Evolutionary conservation across 2,888 invertebrate genomes (phyloP).

Genomic region (Drosophila helvetica): DNA sequence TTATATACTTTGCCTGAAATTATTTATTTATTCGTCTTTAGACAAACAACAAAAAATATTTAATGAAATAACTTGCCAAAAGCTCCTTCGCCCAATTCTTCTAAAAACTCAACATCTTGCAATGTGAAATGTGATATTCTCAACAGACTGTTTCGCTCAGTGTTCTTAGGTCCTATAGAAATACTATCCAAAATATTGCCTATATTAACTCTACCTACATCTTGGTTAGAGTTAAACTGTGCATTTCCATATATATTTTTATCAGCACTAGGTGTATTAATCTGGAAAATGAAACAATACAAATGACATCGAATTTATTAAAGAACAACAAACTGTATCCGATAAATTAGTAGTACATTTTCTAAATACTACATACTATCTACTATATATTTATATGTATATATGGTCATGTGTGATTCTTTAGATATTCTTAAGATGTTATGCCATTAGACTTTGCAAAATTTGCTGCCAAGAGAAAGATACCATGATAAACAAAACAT

Average conservation of each 20-base stretch:
- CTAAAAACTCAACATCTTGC: constrained; percentile 92
- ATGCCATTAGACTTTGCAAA: no score
- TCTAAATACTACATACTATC: no score
- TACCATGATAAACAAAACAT: no score
- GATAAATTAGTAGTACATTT: no score
- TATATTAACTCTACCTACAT: constrained; percentile 91
- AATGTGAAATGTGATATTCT: constrained; percentile 94
- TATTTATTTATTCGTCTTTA: background rate
- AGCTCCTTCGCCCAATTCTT: constrained; percentile 97
- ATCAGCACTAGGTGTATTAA: constrained; percentile 89
- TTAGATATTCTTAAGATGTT: no score
- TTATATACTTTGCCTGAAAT: constrained; percentile 92
- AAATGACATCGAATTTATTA: no score
- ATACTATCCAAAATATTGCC: constrained; percentile 81
- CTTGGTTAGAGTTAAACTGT: constrained; percentile 90
- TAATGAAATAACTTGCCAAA: constrained; percentile 87
- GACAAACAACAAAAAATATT: background rate
- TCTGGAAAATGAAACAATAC: constrained; percentile 73
- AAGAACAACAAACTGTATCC: no score
- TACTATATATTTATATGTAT: no score
- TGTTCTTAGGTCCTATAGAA: constrained; percentile 84
- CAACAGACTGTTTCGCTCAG: constrained; percentile 83
- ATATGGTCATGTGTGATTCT: no score
- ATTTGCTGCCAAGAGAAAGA: no score
- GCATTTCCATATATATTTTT: constrained; percentile 93